Percentiles rank a stretch among this genome's conserved stretches.
These are phyloP conservation scores for Acrossocheilus wenchowensis DNA, from an alignment of 2,797 vertebrate species.

Conservation along the genomic window DNA sequence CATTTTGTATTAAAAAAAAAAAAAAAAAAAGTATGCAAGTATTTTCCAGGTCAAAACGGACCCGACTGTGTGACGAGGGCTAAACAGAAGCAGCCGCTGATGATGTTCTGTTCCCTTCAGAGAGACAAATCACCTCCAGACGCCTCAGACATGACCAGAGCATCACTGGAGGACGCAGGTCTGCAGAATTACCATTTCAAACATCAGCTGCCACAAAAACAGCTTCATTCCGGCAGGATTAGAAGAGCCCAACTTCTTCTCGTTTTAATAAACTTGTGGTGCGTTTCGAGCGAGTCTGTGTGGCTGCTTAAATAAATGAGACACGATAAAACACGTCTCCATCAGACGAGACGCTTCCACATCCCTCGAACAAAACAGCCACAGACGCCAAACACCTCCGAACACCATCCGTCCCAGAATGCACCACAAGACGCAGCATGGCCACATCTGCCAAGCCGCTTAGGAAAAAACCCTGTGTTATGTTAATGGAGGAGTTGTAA, in stretches of 20 bases:
- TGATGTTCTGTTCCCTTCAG: conserved; percentile 47
- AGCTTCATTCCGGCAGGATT: neutral
- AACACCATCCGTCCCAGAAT: neutral
- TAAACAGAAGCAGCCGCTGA: conserved; percentile 21
- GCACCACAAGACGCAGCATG: neutral
- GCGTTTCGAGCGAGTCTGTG: neutral
- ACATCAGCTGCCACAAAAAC: neutral
- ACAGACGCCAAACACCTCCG: conserved; percentile 46
- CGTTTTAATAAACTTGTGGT: neutral
- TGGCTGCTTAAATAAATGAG: neutral
- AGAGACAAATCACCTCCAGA: conserved; percentile 51
- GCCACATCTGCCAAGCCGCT: conserved; percentile 6
- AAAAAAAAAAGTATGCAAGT: no score
- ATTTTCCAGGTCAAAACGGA: neutral
- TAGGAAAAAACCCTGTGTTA: neutral
- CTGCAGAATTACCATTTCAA: conserved; percentile 21
- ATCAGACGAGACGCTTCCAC: conserved; percentile 24
- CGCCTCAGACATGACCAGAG: conserved; percentile 13
- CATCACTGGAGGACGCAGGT: neutral
- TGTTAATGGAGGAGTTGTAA: neutral
- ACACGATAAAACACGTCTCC: conserved; percentile 5
- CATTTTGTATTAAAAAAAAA: no score
- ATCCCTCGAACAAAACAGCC: conserved; percentile 39
- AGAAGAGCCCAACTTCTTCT: no score
- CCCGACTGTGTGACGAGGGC: no score